These are phyloP conservation scores for Hybognathus amarus DNA, from an alignment of 2,797 vertebrate genomes.

Conservation along the genomic window DNA sequence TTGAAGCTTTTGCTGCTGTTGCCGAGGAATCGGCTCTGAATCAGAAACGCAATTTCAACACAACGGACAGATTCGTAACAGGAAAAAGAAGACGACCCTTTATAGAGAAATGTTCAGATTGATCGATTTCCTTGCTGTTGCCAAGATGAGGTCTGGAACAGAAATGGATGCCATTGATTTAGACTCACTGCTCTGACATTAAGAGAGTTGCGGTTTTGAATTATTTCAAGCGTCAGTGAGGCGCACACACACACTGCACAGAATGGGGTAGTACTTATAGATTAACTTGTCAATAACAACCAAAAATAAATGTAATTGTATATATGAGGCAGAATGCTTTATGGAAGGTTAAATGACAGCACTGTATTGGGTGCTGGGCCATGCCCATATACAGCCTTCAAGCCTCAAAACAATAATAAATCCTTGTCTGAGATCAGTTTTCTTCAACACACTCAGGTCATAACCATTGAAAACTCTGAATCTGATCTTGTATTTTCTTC, in stretches of 20 bases:
- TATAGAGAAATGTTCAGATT: conserved; percentile 26
- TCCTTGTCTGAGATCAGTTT: background rate
- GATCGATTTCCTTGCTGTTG: conserved; percentile 39
- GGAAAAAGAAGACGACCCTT: conserved; percentile 18
- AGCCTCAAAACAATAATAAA: conserved; percentile 10
- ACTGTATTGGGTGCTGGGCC: conserved; percentile 14
- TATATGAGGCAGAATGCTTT: conserved; percentile 20
- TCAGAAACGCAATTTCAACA: conserved; percentile 63
- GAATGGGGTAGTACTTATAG: conserved; percentile 22
- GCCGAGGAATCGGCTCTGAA: conserved; percentile 73
- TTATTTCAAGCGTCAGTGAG: conserved; percentile 26
- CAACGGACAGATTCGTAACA: conserved; percentile 11
- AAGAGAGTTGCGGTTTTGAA: conserved; percentile 42
- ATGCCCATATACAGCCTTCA: background rate
- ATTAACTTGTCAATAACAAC: conserved; percentile 34
- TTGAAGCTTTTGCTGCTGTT: conserved; percentile 75
- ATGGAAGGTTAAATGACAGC: conserved; percentile 30
- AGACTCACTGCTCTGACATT: conserved; percentile 45
- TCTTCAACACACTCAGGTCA: background rate
- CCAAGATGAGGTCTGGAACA: conserved; percentile 42
- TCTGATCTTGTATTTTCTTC: background rate
- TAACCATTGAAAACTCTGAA: background rate
- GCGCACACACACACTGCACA: conserved; percentile 7
- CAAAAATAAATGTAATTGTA: conserved; percentile 47
- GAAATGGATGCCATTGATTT: conserved; percentile 50